Evolutionary conservation across 2,888 invertebrate genomes (phyloP), one percentile per base, ranked within the genome.

Genomic region (Nasonia oneida): DNA sequence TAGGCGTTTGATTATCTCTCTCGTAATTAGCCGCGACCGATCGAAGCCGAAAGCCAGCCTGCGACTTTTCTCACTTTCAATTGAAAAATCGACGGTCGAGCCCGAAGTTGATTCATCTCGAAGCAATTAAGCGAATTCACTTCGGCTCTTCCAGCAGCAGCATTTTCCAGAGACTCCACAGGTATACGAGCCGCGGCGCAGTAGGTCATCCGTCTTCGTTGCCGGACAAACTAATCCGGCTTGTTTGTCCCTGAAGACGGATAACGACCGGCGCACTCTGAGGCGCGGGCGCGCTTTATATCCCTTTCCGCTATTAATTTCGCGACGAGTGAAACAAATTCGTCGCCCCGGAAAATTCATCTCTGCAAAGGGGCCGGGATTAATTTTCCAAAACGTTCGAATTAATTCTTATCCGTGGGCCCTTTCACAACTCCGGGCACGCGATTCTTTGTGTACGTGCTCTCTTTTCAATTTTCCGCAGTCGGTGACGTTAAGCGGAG

Each of bases 171-270:
- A 23, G n/a, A n/a, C 57, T 61, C 57, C n/a, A 61, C 57, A 61
- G 57, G 57, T 61, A 61, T 61, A 61, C 12, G 12, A 61, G 23
- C 23, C 23, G 57, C 57, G 8, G 57, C 33, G 47, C 87, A 81
- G 81, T 81, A 78, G 88, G 89, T 89, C 85, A 91, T 92, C 89
- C 89, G 90, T 91, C 91, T 92, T 91, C 90, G 91, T 92, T 81
- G 18, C 89, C 85, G 85, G 87, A 88, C 88, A 87, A 86, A 89
- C 88, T 89, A 89, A 90, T 90, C 89, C 89, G 89, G 91, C 91
- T 91, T 91, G 90, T 91, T 90, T 89, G 87, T 88, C 76, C 53
- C 53, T 73, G 42, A 73, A 39, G 42, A 73, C 42, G 42, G 73
- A 73, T 73, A 47, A 73, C 73, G 42, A 73, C 14, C 67, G 67